Base-by-base conservation (phyloP, 2,797 vertebrate species). In the Petrocephalus schoutedeni region DNA sequence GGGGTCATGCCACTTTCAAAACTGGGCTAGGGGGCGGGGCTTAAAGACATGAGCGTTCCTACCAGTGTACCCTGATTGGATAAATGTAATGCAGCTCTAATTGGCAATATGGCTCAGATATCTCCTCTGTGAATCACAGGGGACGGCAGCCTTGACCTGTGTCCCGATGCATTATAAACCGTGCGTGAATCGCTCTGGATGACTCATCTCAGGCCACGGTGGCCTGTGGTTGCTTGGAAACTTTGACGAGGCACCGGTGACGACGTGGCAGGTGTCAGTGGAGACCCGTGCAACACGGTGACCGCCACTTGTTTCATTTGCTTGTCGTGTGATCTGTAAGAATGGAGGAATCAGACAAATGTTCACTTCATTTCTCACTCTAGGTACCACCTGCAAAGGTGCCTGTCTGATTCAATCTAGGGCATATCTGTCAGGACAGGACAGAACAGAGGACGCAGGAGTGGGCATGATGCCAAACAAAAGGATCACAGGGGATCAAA, bases 171-270 rank as follows among this genome's bases (percentile, higher is more conserved):
- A 85, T 88, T 54, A 57, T 53, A 54, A 10, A 49, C 59, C 54
- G 82, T 28, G 32, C 23, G 28, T 54, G 45, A 21, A n/a, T 85
- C 61, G 36, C 45, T 32, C 28, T 8, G 21, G 54, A 61, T 88
- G 88, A 88, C 41, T 86, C 88, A 88, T 86, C 85, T 7, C 12
- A 59, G 54, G n/a, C 8, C 41, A 51, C 4, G 2, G 19, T 58
- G 85, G n/a, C 45, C 51, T 45, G 16, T 4, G 23, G 85, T 88
- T 86, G 88, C 88, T 41, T 59, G 85, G 88, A 61, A 87, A 86
- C 67, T 53, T 59, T 59, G 57, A 86, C 21, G 9, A 58, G 77
- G 45, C 45, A 12, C 41, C 23, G 0, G 14, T 36, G 77, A 16
- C 7, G 19, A 41, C 58, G 57, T 10, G 32, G 58, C 80, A n/a